A percentile compares a stretch with the other conserved stretches of the same genome.
Evolutionary conservation across 2,113 vertebrate genomes (phyloP).

Genomic region (Guaruba guarouba): DNA sequence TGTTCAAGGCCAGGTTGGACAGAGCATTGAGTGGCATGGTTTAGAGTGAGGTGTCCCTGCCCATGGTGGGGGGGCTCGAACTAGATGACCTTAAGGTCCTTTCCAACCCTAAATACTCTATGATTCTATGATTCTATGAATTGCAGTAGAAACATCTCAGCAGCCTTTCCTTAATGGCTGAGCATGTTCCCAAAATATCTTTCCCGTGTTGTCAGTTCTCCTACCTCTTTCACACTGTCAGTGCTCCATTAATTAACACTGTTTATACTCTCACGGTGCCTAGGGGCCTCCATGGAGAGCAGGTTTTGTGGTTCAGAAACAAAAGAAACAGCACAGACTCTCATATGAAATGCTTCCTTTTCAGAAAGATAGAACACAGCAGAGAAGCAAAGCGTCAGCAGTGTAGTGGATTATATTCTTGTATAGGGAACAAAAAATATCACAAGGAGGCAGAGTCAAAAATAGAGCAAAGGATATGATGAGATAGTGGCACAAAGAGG

Average conservation of each 20-base stretch:
- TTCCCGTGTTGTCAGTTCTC: neutral
- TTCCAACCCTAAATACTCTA: no score
- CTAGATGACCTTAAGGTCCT: no score
- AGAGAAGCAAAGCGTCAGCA: neutral
- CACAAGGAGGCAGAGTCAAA: neutral
- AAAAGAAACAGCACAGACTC: neutral
- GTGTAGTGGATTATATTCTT: neutral
- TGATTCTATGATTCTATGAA: no score
- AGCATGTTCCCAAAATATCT: neutral
- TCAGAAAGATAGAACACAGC: neutral
- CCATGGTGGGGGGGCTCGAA: no score
- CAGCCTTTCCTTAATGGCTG: neutral
- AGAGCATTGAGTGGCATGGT: no score
- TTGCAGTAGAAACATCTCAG: neutral
- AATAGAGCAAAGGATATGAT: neutral
- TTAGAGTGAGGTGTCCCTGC: no score
- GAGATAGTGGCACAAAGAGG: neutral
- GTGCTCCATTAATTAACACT: neutral
- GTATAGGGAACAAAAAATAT: neutral
- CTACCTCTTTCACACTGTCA: neutral
- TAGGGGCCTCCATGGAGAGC: neutral
- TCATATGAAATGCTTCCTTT: neutral
- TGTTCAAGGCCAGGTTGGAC: no score
- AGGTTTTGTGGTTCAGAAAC: neutral
- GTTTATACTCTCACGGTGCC: neutral